Evolutionary conservation across 2,888 invertebrate genomes (phyloP), one percentile per base, ranked within the genome.

Genomic region (Danaus chrysippus): DNA sequence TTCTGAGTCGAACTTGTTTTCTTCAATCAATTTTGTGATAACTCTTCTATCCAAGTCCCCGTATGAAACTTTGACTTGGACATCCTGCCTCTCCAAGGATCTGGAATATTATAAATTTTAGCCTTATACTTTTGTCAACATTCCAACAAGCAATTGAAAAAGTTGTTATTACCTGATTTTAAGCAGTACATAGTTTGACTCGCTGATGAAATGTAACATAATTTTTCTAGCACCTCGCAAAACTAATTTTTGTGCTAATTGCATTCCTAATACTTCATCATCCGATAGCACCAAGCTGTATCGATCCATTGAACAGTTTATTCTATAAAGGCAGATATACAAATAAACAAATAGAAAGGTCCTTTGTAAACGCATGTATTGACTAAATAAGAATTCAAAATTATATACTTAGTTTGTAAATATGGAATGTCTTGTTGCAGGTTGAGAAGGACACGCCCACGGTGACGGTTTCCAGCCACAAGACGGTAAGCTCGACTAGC

Each of bases 401-500:
- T 49, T 49, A 10, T 17, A 1, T 69, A 79, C 81, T 75, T 77
- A 9, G 73, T 68, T 12, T 67, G 63, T 3, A 70, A 59, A 1
- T 68, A 59, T 0, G 61, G 34, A 0, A 58, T 62, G 0, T 62
- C 54, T 6, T 71, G 67, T 9, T 65, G 59, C 61, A 83, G 59
- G 0, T 70, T 66, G 34, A 87, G 69, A 43, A 87, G 72, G 19
- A 82, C 82, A 5, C 85, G 75, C 3, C 86, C 86, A 17, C 81
- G 76, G 63, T 86, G 85, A 1, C 71, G 72, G 57, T 81, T 79
- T 10, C 73, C 71, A 0, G 81, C 77, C n/a, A 86, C 69, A 58
- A 85, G 70, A 0, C 73, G 71, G 65, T 84, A 75, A 0, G 85
- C 87, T 1, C 78, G 75, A 8, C 73, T 3, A 0, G 64, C 77